A percentile compares a stretch with the other conserved stretches of the same genome.
phyloP scores from a whole-genome alignment of 2,113 vertebrate genomes.

The Ptychochromis oligacanthus region DNA sequence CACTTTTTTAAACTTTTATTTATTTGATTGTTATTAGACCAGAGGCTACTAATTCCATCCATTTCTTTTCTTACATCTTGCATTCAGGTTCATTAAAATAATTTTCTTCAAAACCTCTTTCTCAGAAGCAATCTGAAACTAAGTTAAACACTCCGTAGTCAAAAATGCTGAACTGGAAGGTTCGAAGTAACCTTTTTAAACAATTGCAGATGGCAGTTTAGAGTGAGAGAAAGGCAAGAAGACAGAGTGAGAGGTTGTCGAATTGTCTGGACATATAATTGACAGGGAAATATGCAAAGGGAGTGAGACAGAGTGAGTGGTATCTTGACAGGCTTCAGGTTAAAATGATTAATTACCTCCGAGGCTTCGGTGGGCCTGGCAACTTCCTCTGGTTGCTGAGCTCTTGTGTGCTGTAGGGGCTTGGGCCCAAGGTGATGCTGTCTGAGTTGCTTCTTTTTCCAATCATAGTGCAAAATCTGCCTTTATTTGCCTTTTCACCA shows the following conservation, averaged over 20 bases:
- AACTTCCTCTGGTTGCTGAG: conserved; percentile 87
- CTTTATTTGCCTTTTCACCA: conserved; percentile 55
- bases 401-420: conserved; percentile 65
- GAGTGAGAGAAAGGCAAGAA: conserved; percentile 62
- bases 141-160: conserved; percentile 65
- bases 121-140: conserved; percentile 34
- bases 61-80: neutral
- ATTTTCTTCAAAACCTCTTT: conserved; percentile 17
- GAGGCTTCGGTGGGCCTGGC: conserved; percentile 84
- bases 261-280: conserved; percentile 82
- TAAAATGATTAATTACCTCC: conserved; percentile 95
- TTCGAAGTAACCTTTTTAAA: conserved; percentile 86
- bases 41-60: neutral
- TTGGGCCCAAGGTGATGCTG: conserved; percentile 79
- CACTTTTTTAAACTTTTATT: neutral
- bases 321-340: conserved; percentile 91
- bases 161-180: conserved; percentile 75
- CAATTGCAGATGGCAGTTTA: conserved; percentile 88
- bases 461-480: conserved; percentile 70
- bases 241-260: conserved; percentile 74
- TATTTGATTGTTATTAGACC: neutral
- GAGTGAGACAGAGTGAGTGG: conserved; percentile 74
- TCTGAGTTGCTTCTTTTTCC: conserved; percentile 85
- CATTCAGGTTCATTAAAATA: neutral
- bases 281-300: conserved; percentile 88